Conservation (phyloP, 2,888 invertebrate genomes). For the Caenorhabditis afra region DNA sequence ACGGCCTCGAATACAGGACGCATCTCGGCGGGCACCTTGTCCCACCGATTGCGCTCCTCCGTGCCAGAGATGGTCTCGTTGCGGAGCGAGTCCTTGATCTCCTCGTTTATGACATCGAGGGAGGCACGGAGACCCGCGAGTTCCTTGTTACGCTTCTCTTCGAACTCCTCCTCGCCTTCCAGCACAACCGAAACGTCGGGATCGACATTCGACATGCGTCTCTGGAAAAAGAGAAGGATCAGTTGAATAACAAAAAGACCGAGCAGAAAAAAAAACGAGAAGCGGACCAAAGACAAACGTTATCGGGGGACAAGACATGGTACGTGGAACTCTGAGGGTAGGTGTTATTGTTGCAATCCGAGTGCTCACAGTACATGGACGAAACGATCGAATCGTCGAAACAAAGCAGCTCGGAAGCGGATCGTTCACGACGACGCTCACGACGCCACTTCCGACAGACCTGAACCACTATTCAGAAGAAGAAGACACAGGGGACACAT, state of each 20-base stretch:
- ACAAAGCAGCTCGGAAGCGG: not conserved
- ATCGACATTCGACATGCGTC: conserved; percentile 30
- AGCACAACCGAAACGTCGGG: conserved; percentile 39
- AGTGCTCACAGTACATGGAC: conserved; percentile 15
- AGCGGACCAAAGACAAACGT: conserved; percentile 10
- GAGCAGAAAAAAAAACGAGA: not conserved
- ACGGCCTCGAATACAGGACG: conserved; percentile 42
- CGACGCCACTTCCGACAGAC: conserved; percentile 12
- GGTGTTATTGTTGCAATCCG: conserved; percentile 4
- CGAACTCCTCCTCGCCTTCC: conserved; percentile 56
- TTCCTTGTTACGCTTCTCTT: conserved; percentile 32
- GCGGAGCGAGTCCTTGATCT: conserved; percentile 55
- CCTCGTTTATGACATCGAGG: conserved; percentile 41
- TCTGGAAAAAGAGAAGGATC: conserved; percentile 11
- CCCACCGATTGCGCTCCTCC: conserved; percentile 38
- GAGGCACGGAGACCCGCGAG: conserved; percentile 21
- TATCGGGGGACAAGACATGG: not conserved
- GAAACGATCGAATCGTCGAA: conserved; percentile 15
- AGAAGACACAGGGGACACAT: not conserved
- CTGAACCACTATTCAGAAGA: conserved; percentile 7
- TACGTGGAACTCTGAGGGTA: not conserved
- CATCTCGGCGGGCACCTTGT: conserved; percentile 47
- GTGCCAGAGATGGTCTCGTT: conserved; percentile 43
- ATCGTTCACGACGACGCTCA: conserved; percentile 5
- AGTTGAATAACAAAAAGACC: not conserved